Base-by-base conservation (phyloP, 2,797 vertebrate genomes). In the Myotis daubentonii region DNA sequence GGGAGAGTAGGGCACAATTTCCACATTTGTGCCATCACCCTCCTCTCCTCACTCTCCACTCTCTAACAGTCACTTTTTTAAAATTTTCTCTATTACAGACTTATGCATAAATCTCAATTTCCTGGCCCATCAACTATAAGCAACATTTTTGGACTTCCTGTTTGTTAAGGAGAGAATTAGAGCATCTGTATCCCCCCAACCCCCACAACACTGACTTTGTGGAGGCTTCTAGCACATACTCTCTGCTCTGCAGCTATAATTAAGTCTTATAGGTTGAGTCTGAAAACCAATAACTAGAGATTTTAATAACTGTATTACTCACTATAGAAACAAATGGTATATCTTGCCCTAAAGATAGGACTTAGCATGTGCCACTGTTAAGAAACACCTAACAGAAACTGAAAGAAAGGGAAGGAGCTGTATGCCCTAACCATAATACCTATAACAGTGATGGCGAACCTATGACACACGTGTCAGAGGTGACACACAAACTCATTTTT, bases 91-190 rank as follows among this genome's bases (percentile, higher is more conserved):
- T 60, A 74, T 30, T 76, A 68, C 9, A 66, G 11, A 66, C 47
- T 89, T 30, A 60, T 10, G 57, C 0, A 25, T 9, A 87, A 62
- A 76, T 60, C 81, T 87, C 70, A 62, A 76, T 60, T 85, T 87
- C 70, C 62, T 89, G 57, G 62, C n/a, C 85, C 65, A 71, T 13
- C 15, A 60, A 88, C 47, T 76, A 12, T 11, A 76, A 47, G 20
- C n/a, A 47, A 22, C 8, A 85, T 55, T 51, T 91, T 80, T 92
- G 66, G 47, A 71, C 53, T 95, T 90, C 38, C 47, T 87, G 44
- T 55, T 36, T 55, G 55, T 41, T 89, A 83, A 72, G 38, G 17
- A 44, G 19, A 25, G 23, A 71, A 49, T 60, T 11, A 44, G 8
- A 76, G 30, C 22, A 20, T 41, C 15, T 11, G 30, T 12, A 62